phyloP scores from a whole-genome alignment of 2,797 vertebrate genomes.

The Tokudaia muenninki region DNA sequence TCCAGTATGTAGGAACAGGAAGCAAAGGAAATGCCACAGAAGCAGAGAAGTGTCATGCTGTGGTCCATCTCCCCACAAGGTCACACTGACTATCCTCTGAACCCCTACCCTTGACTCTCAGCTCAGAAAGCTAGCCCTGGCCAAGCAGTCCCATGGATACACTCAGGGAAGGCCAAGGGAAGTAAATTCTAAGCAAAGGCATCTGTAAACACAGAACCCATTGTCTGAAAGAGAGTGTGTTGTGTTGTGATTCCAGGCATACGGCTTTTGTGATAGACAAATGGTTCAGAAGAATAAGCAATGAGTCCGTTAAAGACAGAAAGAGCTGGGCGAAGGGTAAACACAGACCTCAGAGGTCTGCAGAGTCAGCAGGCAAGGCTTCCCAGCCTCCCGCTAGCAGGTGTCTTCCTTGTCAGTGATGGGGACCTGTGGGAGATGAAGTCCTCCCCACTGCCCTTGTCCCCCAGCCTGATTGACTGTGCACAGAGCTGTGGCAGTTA shows the following conservation, averaged over 20 bases:
- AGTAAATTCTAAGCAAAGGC: neutral
- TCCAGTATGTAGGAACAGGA: neutral
- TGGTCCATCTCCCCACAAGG: neutral
- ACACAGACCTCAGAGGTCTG: neutral
- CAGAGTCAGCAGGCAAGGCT: neutral
- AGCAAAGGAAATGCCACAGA: neutral
- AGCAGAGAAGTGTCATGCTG: neutral
- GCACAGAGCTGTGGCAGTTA: too few relatives aligned
- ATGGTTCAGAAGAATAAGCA: neutral
- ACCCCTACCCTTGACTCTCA: neutral
- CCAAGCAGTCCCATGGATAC: neutral
- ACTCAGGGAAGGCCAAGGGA: neutral
- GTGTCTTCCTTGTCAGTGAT: conserved; percentile 5
- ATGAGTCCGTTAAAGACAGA: neutral
- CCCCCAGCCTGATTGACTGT: neutral
- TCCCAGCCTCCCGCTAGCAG: neutral
- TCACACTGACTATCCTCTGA: fast-evolving
- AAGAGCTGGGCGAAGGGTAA: neutral
- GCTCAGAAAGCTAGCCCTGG: neutral
- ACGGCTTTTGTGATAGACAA: neutral
- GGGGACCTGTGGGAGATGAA: neutral
- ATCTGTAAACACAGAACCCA: neutral
- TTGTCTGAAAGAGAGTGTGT: neutral
- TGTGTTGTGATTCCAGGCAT: too few relatives aligned
- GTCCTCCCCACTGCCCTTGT: neutral